Percentiles rank a stretch among this genome's conserved stretches.
These are phyloP conservation scores for Hiodon tergisus DNA, from an alignment of 2,113 vertebrate species.

Conservation along the genomic window DNA sequence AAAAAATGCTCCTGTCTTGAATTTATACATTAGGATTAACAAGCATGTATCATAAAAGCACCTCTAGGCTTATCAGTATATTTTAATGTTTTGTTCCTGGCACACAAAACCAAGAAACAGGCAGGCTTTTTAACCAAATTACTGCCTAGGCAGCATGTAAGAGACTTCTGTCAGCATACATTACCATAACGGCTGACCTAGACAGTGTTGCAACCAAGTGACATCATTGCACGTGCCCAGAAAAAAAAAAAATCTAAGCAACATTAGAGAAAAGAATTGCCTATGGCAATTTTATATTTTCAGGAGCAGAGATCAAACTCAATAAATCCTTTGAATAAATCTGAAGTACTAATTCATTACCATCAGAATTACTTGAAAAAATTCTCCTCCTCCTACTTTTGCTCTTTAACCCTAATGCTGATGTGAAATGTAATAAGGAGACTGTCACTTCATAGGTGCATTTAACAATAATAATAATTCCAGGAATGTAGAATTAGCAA, in stretches of 20 bases:
- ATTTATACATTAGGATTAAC: background rate
- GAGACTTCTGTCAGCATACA: slow-evolving; percentile 44
- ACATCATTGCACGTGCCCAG: slow-evolving; percentile 40
- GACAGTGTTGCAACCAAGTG: slow-evolving; percentile 25
- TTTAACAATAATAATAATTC: too few species aligned
- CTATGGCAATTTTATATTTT: background rate
- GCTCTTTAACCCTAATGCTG: too few species aligned
- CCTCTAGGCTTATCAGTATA: background rate
- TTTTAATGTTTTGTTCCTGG: slow-evolving; percentile 12
- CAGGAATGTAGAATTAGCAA: too few species aligned
- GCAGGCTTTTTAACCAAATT: slow-evolving; percentile 38
- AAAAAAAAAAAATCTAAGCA: slow-evolving; percentile 27
- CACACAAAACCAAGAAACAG: slow-evolving; percentile 40
- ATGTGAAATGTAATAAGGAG: too few species aligned
- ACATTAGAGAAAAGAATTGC: background rate
- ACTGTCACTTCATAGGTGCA: too few species aligned
- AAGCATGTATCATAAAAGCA: background rate
- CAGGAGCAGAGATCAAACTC: background rate
- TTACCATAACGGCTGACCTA: slow-evolving; percentile 29
- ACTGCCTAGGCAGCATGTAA: slow-evolving; percentile 34
- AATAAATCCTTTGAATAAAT: background rate
- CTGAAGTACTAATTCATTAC: background rate
- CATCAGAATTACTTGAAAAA: background rate
- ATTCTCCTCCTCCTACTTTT: too few species aligned
- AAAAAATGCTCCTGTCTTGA: background rate